A percentile compares a stretch with the other conserved stretches of the same genome.
Evolutionary conservation across 2,113 vertebrate genomes (phyloP).

Genomic region (Chaetops frenatus): DNA sequence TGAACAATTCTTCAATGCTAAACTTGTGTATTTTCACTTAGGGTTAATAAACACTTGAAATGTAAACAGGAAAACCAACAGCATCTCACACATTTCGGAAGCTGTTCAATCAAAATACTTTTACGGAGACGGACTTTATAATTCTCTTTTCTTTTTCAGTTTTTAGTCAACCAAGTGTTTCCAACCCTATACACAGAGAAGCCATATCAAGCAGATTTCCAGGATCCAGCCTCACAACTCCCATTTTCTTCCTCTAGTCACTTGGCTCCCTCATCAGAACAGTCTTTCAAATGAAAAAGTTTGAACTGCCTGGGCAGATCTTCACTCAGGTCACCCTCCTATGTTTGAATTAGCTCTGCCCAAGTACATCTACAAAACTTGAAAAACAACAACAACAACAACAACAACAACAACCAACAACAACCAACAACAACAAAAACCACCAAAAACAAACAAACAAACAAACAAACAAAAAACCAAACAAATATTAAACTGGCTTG

Average conservation of each 20-base stretch:
- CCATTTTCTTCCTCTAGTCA: background rate
- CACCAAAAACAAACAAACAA: too few relatives aligned
- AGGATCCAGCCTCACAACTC: background rate
- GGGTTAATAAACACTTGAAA: constrained; percentile 5
- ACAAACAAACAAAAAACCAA: too few relatives aligned
- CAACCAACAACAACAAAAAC: too few relatives aligned
- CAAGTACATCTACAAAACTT: background rate
- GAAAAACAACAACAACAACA: too few relatives aligned
- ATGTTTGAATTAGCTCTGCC: background rate
- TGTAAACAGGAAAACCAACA: constrained; percentile 27
- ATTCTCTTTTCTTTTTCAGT: background rate
- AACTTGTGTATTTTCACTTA: background rate
- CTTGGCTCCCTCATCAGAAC: background rate
- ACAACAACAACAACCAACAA: too few relatives aligned
- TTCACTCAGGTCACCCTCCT: background rate
- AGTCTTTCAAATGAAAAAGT: background rate
- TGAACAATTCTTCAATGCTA: background rate
- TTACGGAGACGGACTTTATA: background rate
- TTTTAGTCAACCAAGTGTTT: background rate
- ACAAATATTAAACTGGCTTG: background rate
- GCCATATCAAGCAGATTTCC: background rate
- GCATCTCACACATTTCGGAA: background rate
- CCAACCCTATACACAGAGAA: background rate
- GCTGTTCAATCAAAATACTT: background rate
- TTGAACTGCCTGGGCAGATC: background rate